These are phyloP conservation scores for Sesamia inferens DNA, from an alignment of 2,888 invertebrate species.

Conservation along the genomic window DNA sequence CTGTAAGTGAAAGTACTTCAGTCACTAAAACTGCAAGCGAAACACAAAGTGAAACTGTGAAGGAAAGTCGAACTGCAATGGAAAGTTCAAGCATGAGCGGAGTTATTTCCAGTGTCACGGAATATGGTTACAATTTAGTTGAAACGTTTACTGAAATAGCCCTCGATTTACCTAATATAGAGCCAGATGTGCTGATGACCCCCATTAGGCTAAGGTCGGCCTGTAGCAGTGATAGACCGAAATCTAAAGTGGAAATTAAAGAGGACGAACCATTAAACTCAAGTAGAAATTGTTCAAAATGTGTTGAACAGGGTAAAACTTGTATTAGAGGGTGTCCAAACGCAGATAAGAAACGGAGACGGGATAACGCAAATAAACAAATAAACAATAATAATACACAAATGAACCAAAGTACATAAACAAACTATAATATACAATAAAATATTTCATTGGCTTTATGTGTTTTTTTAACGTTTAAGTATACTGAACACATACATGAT, in stretches of 20 bases:
- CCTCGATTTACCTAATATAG: not conserved
- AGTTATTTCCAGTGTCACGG: not conserved
- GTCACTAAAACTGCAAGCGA: not conserved
- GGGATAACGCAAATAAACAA: not conserved
- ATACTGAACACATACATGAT: not conserved
- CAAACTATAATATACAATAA: not conserved
- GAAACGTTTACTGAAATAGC: not conserved
- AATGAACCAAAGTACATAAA: not conserved
- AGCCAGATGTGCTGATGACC: not conserved
- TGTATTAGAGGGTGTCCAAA: conserved; percentile 74
- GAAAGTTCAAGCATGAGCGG: not conserved
- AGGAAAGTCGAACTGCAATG: too few species aligned
- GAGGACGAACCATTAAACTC: conserved; percentile 8
- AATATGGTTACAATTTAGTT: not conserved
- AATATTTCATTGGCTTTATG: not conserved
- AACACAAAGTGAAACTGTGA: not conserved
- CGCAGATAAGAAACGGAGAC: conserved; percentile 48
- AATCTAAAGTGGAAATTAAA: accelerated
- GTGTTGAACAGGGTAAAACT: conserved; percentile 68
- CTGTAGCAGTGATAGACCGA: not conserved
- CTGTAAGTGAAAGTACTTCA: not conserved
- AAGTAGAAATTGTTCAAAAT: conserved; percentile 68
- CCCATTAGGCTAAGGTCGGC: not conserved
- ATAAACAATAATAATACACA: too few species aligned
- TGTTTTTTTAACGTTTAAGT: not conserved